These are phyloP conservation scores for Heliothis peltigera DNA, from an alignment of 2,888 invertebrate genomes.

Conservation along the genomic window DNA sequence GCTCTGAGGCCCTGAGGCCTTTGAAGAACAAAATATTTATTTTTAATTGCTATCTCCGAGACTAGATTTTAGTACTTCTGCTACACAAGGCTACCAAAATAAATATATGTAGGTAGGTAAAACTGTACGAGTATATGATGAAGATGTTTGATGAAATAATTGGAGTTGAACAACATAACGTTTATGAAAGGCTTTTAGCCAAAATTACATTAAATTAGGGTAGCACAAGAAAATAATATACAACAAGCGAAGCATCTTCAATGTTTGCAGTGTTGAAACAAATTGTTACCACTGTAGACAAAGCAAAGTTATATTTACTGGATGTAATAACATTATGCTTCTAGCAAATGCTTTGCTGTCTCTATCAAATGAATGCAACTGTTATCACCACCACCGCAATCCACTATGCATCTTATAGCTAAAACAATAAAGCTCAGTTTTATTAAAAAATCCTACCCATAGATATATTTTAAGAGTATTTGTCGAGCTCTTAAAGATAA, in stretches of 20 bases:
- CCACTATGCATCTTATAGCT: constrained; percentile 54
- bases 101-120: no score
- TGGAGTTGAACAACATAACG: background rate
- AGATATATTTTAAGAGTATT: constrained; percentile 81
- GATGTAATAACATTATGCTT: constrained; percentile 59
- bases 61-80: no score
- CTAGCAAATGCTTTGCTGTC: constrained; percentile 42
- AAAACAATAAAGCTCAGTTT: constrained; percentile 62
- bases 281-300: constrained; percentile 48
- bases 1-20: no score
- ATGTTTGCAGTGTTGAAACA: constrained; percentile 24
- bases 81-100: no score
- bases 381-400: constrained; percentile 16
- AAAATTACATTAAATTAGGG: background rate
- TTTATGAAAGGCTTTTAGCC: background rate
- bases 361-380: constrained; percentile 54
- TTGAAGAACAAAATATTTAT: no score
- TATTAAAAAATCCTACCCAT: constrained; percentile 57
- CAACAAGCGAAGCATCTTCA: constrained; percentile 18
- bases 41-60: no score
- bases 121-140: no score
- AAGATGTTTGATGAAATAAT: no score
- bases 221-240: background rate
- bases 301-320: constrained; percentile 63
- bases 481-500: constrained; percentile 86